Evolutionary conservation across 2,113 vertebrate species (phyloP), one percentile per base, ranked within the genome.

Genomic region (Planiliza haematocheilus): DNA sequence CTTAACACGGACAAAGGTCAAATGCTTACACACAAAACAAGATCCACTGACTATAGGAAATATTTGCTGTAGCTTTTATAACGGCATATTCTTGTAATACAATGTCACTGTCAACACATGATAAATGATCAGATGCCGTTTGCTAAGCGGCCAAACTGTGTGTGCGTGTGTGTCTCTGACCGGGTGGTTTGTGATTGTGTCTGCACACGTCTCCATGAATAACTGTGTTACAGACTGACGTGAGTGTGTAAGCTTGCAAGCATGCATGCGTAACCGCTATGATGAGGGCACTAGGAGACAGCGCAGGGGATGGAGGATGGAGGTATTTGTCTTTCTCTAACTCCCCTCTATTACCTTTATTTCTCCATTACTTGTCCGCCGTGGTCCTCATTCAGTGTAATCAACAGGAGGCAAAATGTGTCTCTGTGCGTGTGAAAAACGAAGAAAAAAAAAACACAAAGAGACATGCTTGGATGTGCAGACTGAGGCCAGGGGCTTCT

Each of bases 401-500:
- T 63, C 49, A 53, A 51, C 37, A 30, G 36, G 45, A 68, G 17
- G 38, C 11, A 8, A 3, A 18, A 41, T 12, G 66, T 38, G 64
- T 43, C 55, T 55, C 20, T 57, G 69, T 45, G 60, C 59, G 51
- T 34, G 70, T 45, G 57, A 52, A 53, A 30, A 30, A 30, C 24
- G 24, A 30, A 30, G 3, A 30, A 30, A 30, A 30, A 30, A 30
- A 30, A 30, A 30, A 30, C 5, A 5, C 21, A 50, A 30, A 45
- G 62, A 56, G 30, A 17, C 46, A 67, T 69, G 75, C 52, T 60
- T 60, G 64, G 56, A 61, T 65, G 67, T 73, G 77, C 66, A 65
- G 42, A 10, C 60, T 2, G 6, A 68, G 48, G 59, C 69, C 70
- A 56, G 30, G 21, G 70, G 83, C 56, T 59, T 42, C 36, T 55